Evolutionary conservation across 2,113 vertebrate genomes (phyloP), one percentile per base, ranked within the genome.

Genomic region (Eclectus roratus): DNA sequence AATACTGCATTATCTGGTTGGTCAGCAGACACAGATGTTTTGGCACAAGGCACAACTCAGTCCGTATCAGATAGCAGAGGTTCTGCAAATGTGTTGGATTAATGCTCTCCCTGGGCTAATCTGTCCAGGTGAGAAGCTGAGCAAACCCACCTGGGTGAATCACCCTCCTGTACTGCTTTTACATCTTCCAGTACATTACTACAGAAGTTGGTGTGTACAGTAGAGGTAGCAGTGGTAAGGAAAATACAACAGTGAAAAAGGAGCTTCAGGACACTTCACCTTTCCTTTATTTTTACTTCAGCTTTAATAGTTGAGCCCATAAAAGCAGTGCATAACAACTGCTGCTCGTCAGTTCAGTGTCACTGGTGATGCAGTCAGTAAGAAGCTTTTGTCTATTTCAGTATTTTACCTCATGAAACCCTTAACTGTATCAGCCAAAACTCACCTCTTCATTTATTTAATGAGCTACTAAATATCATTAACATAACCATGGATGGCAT

Each of bases 361-460:
- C 68, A 15, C 60, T 46, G 5, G 64, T 25, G 60, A 73, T 78
- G 53, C 65, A 43, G 53, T n/a, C 27, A 79, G 21, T 7, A 44
- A 91, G 17, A 60, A 20, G 47, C 28, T 91, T 84, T 68, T 39
- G 64, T 64, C 28, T 37, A 6, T 92, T 93, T 94, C 13, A 6
- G 58, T 73, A 10, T 70, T 94, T 90, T 93, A 74, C 84, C 60
- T 94, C 88, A 85, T 94, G 92, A 80, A 88, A 85, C 72, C 20
- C 39, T 86, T 74, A 74, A 82, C 24, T 70, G 3, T 17, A 71
- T 29, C n/a, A 74, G 46, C 50, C 55, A 63, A 93, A 83, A 43
- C 76, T 94, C 64, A 91, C 68, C 55, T 91, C 86, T 83, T 78
- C 72, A 31, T 86, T 91, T 91, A 63, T 85, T 91, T 93, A 88